Evolutionary conservation across 2,888 invertebrate genomes (phyloP), one percentile per base, ranked within the genome.

Genomic region (Pseudanteris insignis): DNA sequence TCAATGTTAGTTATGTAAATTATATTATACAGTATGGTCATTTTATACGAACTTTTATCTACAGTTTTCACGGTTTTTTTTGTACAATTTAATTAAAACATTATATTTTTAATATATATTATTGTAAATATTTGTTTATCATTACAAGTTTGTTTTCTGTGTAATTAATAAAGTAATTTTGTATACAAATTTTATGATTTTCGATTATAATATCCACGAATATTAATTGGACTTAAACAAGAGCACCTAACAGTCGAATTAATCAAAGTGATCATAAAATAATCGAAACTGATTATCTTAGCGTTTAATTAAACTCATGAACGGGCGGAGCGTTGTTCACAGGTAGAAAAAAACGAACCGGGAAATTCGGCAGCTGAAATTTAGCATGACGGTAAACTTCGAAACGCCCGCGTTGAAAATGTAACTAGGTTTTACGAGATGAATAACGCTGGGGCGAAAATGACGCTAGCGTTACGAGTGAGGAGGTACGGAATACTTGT

Each of bases 381-480:
- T 40, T 30, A 44, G 29, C 29, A 32, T 10, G 10, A 10, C 46
- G 33, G 28, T 32, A 26, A 50, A 46, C 40, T 55, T 50, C 12
- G 43, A 30, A 14, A 44, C 40, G 55, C 12, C n/a, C n/a, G n/a
- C n/a, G n/a, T n/a, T 41, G 43, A 51, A 55, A 61, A 55, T 50
- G 44, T 51, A 61, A 55, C 43, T 36, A 46, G 61, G 38, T 55
- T 55, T 50, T 41, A 53, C 59, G 40, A 51, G 62, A 65, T 60
- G 67, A 64, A 67, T 67, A 64, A 64, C 61, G 57, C 44, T 30
- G 43, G 40, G 30, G 63, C 43, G 63, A 63, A 64, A 66, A 65
- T 64, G 51, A 62, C 36, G 64, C 64, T 55, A 59, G 62, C 58
- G 62, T 60, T 53, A 59, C 47, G 44, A n/a, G n/a, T n/a, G n/a